phyloP scores from a whole-genome alignment of 2,797 vertebrate species.

The Tarsius wallacei region DNA sequence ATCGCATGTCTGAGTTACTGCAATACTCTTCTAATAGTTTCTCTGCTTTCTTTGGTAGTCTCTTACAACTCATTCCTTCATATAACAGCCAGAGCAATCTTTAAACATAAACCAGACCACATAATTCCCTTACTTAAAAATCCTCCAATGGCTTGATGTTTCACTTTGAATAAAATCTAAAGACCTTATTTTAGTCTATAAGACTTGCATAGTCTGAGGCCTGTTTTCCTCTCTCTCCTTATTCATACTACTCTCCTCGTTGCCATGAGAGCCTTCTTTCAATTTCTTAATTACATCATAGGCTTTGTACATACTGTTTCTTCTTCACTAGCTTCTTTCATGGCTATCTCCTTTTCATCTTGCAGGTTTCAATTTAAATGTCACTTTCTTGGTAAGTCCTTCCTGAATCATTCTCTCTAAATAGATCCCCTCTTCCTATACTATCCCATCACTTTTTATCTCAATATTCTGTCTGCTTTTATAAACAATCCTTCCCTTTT shows the following conservation, averaged over 20 bases:
- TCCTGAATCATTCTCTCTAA: slow-evolving; percentile 27
- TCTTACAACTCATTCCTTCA: slow-evolving; percentile 20
- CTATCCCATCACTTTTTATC: not conserved
- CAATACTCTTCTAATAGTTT: slow-evolving; percentile 7
- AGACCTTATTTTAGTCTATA: not conserved
- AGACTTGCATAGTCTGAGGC: not conserved
- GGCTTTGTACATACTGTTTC: not conserved
- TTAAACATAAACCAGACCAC: slow-evolving; percentile 28
- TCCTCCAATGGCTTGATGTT: not conserved
- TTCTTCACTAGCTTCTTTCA: slow-evolving; percentile 44
- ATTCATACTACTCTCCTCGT: not conserved
- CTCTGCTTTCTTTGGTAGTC: slow-evolving; percentile 43
- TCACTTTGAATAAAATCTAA: slow-evolving; percentile 64
- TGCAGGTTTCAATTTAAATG: slow-evolving; percentile 37
- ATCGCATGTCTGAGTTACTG: not conserved
- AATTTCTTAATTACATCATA: slow-evolving; percentile 40
- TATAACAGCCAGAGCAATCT: slow-evolving; percentile 8
- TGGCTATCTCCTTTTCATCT: not conserved
- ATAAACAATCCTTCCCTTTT: slow-evolving; percentile 15
- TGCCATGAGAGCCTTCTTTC: not conserved
- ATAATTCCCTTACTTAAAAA: slow-evolving; percentile 51
- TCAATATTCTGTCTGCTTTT: slow-evolving; percentile 27
- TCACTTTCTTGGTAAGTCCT: not conserved
- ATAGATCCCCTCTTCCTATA: not conserved
- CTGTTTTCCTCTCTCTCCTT: slow-evolving; percentile 19